Conservation (phyloP, 2,888 invertebrate species). For the Drosophila austrosaltans region DNA sequence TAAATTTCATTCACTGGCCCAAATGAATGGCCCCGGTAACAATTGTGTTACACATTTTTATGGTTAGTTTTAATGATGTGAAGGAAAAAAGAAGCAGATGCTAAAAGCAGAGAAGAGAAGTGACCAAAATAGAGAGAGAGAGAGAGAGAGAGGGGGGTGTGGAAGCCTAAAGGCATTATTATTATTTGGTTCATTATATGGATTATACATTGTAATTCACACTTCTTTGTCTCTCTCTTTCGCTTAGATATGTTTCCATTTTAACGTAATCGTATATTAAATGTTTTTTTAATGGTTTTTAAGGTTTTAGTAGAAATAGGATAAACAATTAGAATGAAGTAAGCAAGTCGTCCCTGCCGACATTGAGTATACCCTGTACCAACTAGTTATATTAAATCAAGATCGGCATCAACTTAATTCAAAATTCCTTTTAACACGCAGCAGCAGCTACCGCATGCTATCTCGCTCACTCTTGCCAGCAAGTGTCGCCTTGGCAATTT, state of each 20-base stretch:
- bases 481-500: too few species aligned
- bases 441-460: too few species aligned
- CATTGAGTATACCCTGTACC: too few species aligned
- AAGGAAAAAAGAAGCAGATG: not conserved
- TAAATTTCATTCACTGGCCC: slow-evolving; percentile 69
- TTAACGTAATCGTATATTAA: not conserved
- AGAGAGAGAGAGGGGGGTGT: too few species aligned
- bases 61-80: slow-evolving; percentile 6
- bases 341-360: too few species aligned
- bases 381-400: too few species aligned
- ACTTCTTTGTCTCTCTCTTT: not conserved
- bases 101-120: not conserved
- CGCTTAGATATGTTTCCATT: too few species aligned
- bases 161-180: not conserved
- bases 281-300: not conserved
- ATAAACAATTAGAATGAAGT: not conserved
- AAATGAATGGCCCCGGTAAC: slow-evolving; percentile 58
- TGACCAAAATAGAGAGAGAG: not conserved
- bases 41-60: slow-evolving; percentile 12
- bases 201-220: slow-evolving; percentile 5
- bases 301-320: not conserved
- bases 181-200: slow-evolving; percentile 10
- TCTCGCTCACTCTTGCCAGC: too few species aligned
- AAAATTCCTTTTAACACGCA: too few species aligned
- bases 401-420: too few species aligned